phyloP scores from a whole-genome alignment of 2,797 vertebrate genomes.

The Balearica regulorum region DNA sequence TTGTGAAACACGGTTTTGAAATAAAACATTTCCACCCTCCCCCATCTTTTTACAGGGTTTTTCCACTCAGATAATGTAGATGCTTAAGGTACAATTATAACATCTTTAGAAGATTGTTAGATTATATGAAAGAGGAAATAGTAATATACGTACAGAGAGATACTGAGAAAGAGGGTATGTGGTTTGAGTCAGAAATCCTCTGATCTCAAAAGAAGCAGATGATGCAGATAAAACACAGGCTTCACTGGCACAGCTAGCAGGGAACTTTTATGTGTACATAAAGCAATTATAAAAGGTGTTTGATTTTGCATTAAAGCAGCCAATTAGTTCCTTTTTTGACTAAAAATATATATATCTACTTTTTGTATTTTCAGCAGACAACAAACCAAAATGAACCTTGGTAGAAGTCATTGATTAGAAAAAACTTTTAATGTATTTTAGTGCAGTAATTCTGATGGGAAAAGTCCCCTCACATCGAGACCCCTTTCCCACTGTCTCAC shows the following conservation, averaged over 20 bases:
- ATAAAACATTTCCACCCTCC: not conserved
- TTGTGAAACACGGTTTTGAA: not conserved
- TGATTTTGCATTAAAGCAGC: slow-evolving; percentile 65
- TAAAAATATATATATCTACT: slow-evolving; percentile 48
- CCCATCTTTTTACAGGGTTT: slow-evolving; percentile 9
- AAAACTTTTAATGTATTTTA: not conserved
- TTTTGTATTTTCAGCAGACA: slow-evolving; percentile 8
- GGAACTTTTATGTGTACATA: slow-evolving; percentile 64
- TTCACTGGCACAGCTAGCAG: slow-evolving; percentile 59
- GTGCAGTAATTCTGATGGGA: not conserved
- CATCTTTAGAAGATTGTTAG: slow-evolving; percentile 62
- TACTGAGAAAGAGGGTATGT: slow-evolving; percentile 46
- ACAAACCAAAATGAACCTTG: slow-evolving; percentile 8
- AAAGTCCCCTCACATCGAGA: not conserved
- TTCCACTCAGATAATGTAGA: slow-evolving; percentile 39
- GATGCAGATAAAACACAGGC: slow-evolving; percentile 66
- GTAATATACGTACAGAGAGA: slow-evolving; percentile 52
- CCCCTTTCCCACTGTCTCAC: not conserved
- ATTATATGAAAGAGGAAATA: slow-evolving; percentile 55
- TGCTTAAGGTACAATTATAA: slow-evolving; percentile 58
- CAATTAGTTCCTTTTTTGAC: slow-evolving; percentile 57
- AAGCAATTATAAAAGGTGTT: slow-evolving; percentile 72
- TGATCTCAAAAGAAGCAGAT: slow-evolving; percentile 70
- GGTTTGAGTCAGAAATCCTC: slow-evolving; percentile 52
- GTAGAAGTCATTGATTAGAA: not conserved